These are phyloP conservation scores for Hemibates koningsi DNA, from an alignment of 2,113 vertebrate genomes.

Conservation along the genomic window DNA sequence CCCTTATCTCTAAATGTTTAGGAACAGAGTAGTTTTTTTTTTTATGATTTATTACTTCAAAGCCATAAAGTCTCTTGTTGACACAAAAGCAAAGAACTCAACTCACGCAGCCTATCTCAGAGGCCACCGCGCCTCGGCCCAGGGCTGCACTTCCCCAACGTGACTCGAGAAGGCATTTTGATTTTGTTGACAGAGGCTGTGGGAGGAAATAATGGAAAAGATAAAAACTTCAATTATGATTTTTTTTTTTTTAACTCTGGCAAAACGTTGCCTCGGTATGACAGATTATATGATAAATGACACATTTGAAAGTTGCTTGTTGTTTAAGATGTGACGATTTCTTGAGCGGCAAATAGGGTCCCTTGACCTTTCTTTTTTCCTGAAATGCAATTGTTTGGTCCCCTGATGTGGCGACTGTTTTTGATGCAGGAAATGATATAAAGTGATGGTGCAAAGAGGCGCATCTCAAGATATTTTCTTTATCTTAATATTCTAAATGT, in stretches of 20 bases:
- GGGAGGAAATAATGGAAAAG: conserved; percentile 68
- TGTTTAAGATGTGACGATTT: conserved; percentile 63
- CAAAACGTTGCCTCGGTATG: conserved; percentile 36
- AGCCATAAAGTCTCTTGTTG: conserved; percentile 73
- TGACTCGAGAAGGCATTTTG: conserved; percentile 65
- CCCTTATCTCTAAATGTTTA: conserved; percentile 82
- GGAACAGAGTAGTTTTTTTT: conserved; percentile 70
- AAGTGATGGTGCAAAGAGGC: conserved; percentile 11
- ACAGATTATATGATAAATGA: conserved; percentile 67
- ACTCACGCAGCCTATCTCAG: conserved; percentile 46
- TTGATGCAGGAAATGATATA: conserved; percentile 40
- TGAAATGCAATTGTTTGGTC: conserved; percentile 47
- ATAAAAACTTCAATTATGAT: conserved; percentile 75
- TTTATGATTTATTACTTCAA: conserved; percentile 86
- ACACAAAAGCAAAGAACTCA: conserved; percentile 62
- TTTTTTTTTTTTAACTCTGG: conserved; percentile 39
- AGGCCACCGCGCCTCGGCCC: conserved; percentile 44
- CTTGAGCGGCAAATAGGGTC: conserved; percentile 48
- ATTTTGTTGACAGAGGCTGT: conserved; percentile 71
- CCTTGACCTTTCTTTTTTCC: conserved; percentile 48
- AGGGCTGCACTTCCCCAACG: conserved; percentile 29
- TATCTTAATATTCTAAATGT: conserved; percentile 56
- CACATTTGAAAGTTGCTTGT: conserved; percentile 55
- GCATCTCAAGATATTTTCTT: conserved; percentile 26
- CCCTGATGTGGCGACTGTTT: conserved; percentile 26